Evolutionary conservation across 1,140 invertebrate species (phyloP), one percentile per base, ranked within the genome.

Genomic region (Oncopodura yosiiana): DNA sequence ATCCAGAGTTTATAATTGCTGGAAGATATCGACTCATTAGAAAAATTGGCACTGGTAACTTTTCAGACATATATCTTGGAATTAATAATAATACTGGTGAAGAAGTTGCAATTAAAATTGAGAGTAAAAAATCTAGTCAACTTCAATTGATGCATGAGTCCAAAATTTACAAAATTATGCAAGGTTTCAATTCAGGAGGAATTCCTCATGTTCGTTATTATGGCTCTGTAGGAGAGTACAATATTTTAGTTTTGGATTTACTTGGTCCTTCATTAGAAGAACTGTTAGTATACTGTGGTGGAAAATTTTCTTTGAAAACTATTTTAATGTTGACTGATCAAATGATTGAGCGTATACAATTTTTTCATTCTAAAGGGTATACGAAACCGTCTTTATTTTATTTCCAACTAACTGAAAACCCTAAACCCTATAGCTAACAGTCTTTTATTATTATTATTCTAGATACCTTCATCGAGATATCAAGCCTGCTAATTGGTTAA

Each of bases 341-440:
- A 18, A 4, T 39, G 39, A 63, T 64, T 50, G 55, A 49, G 49
- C 14, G 79, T 60, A 75, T 82, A 66, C 75, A 79, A 65, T 80
- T 77, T 65, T 76, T 81, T 54, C 79, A 81, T 68, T 75, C 72
- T 49, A 78, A 78, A 65, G 77, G 78, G 5, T 39, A 11, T 39
- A 18, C n/a, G n/a, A n/a, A n/a, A n/a, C n/a, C n/a, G n/a, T n/a
- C n/a, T n/a, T n/a, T n/a, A n/a, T n/a, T n/a, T n/a, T n/a, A n/a
- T n/a, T n/a, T n/a, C n/a, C n/a, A n/a, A n/a, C n/a, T n/a, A n/a
- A n/a, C n/a, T n/a, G n/a, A n/a, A n/a, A n/a, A n/a, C n/a, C n/a
- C n/a, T n/a, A n/a, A n/a, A n/a, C n/a, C n/a, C n/a, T n/a, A n/a
- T n/a, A n/a, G n/a, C n/a, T n/a, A n/a, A n/a, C n/a, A n/a, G n/a